Evolutionary conservation across 1,140 invertebrate genomes (phyloP).

Genomic region (Acyrthosiphon pisum): DNA sequence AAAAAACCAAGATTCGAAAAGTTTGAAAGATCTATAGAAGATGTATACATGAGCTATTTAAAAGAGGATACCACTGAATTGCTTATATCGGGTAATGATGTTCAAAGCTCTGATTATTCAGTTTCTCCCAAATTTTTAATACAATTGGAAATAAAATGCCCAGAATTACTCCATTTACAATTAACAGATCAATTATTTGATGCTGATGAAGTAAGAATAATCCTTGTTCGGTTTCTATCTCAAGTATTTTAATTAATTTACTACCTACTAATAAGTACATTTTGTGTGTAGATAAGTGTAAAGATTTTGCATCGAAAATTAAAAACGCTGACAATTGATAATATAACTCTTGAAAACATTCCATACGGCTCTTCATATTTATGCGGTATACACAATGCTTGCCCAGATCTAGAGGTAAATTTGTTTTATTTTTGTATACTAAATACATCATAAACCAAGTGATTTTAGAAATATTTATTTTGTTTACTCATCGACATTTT

Average conservation of each 20-base stretch:
- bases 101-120: not conserved
- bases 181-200: conserved; percentile 27
- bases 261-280: not conserved
- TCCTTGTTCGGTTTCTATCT: too few relatives aligned
- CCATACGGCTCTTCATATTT: conserved; percentile 41
- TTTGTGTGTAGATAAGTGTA: conserved; percentile 30
- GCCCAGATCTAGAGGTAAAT: conserved; percentile 48
- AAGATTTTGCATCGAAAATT: conserved; percentile 41
- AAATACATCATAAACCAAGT: not conserved
- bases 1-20: conserved; percentile 21
- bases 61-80: conserved; percentile 6
- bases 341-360: conserved; percentile 48
- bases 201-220: conserved; percentile 15
- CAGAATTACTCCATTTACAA: not conserved
- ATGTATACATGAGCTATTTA: conserved; percentile 17
- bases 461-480: too few relatives aligned
- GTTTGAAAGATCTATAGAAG: conserved; percentile 31
- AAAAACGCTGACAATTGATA: conserved; percentile 27
- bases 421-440: not conserved
- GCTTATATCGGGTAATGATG: not conserved
- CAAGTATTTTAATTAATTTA: not conserved
- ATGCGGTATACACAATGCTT: conserved; percentile 37
- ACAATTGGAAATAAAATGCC: conserved; percentile 41
- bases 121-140: conserved; percentile 32
- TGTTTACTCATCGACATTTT: too few relatives aligned